Evolutionary conservation across 2,888 invertebrate species (phyloP).

Genomic region (Pterostichus niger): DNA sequence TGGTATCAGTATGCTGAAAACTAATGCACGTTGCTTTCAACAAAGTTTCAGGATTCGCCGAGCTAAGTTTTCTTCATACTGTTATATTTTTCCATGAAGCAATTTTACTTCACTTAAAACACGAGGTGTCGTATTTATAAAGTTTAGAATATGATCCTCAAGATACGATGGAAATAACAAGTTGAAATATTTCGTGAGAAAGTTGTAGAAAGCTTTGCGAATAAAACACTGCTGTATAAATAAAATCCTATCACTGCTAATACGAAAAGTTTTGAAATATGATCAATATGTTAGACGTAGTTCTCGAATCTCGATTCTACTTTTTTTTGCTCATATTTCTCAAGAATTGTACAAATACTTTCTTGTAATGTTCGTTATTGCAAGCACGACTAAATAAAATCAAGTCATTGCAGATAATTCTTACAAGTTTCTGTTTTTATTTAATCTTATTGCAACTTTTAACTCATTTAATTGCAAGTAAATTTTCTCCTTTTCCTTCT

Average conservation of each 20-base stretch:
- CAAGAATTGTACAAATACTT: conserved; percentile 12
- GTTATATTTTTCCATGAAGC: conserved; percentile 35
- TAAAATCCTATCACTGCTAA: conserved; percentile 35
- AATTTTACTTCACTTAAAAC: conserved; percentile 45
- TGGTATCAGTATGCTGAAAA: conserved; percentile 15
- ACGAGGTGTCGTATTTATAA: conserved; percentile 39
- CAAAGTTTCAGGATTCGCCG: conserved; percentile 2
- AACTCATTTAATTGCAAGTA: conserved; percentile 21
- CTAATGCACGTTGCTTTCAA: conserved; percentile 24
- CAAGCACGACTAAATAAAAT: background rate
- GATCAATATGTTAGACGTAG: conserved; percentile 36
- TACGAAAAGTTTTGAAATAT: conserved; percentile 37
- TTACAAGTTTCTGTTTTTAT: background rate
- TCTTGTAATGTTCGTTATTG: conserved; percentile 9
- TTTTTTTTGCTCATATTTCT: conserved; percentile 3
- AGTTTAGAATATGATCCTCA: conserved; percentile 24
- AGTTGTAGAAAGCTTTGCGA: conserved; percentile 38
- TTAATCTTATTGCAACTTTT: conserved; percentile 11
- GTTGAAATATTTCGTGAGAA: conserved; percentile 14
- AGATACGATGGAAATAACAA: conserved; percentile 14
- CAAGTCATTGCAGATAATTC: conserved; percentile 1
- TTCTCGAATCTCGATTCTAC: conserved; percentile 5
- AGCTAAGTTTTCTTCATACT: conserved; percentile 31
- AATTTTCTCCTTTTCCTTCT: background rate
- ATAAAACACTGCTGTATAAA: conserved; percentile 39